A percentile compares a stretch with the other conserved stretches of the same genome.
Evolutionary conservation across 2,888 invertebrate species (phyloP).

Genomic region (Calephelis perditalis): DNA sequence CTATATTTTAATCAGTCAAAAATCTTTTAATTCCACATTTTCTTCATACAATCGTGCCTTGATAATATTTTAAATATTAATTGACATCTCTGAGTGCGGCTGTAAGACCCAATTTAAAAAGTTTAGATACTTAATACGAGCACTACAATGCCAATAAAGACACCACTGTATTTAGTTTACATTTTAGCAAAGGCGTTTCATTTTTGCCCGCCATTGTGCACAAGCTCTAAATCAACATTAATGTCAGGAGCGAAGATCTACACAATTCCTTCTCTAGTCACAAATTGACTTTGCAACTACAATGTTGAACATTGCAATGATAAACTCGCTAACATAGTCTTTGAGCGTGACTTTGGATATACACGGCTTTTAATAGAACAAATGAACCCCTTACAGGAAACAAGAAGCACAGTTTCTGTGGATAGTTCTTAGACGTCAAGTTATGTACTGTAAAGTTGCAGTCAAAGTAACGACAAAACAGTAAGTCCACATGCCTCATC

Average conservation of each 20-base stretch:
- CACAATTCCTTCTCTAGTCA: constrained; percentile 1
- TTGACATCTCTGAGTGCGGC: too few species aligned
- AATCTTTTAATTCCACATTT: too few species aligned
- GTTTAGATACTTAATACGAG: too few species aligned
- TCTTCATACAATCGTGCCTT: too few species aligned
- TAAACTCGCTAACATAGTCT: background rate
- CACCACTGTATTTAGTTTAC: too few species aligned
- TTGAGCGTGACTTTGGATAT: background rate
- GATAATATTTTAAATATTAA: too few species aligned
- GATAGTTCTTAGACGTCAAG: constrained; percentile 8
- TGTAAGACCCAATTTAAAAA: too few species aligned
- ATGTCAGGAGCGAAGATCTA: constrained; percentile 1
- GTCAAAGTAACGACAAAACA: background rate
- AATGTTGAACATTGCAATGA: constrained; percentile 12
- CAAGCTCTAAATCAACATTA: constrained; percentile 3
- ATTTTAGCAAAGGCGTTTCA: background rate
- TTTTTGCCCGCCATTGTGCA: background rate
- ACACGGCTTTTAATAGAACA: constrained; percentile 5
- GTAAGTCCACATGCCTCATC: too few species aligned
- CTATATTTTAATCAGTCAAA: too few species aligned
- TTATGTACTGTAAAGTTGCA: constrained; percentile 11
- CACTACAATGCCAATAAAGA: too few species aligned
- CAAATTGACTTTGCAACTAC: constrained; percentile 8
- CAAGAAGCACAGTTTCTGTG: constrained; percentile 3
- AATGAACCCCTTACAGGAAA: constrained; percentile 4